phyloP scores from a whole-genome alignment of 1,140 invertebrate genomes.

The Eumeta japonica region DNA sequence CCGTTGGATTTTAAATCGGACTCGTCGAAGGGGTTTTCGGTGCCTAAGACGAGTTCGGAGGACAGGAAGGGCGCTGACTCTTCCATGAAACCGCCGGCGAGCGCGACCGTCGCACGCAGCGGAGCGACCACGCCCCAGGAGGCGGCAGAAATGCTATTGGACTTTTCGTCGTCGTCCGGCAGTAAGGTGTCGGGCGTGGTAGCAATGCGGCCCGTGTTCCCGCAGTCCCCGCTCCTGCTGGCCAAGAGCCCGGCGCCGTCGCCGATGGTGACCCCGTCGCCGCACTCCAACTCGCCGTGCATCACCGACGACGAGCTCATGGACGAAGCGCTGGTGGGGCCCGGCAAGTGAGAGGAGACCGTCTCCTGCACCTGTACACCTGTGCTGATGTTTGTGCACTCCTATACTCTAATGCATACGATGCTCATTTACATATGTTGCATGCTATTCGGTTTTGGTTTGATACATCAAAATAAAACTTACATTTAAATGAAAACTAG shows the following conservation, averaged over 20 bases:
- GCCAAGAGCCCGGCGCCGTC: constrained; percentile 76
- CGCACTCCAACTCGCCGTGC: constrained; percentile 75
- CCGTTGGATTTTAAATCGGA: constrained; percentile 49
- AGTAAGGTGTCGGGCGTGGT: constrained; percentile 54
- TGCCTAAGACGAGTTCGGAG: constrained; percentile 38
- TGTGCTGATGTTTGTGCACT: no score
- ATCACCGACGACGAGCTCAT: constrained; percentile 87
- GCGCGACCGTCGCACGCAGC: constrained; percentile 35
- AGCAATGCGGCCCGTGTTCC: constrained; percentile 57
- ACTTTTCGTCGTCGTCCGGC: constrained; percentile 62
- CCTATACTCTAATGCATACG: no score
- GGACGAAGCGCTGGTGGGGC: constrained; percentile 80
- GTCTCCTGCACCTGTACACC: no score
- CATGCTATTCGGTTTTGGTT: no score
- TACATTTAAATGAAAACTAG: no score
- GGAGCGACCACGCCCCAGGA: constrained; percentile 59
- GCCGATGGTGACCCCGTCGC: constrained; percentile 67
- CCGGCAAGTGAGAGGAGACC: constrained; percentile 52
- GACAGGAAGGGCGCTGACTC: constrained; percentile 45
- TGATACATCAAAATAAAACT: no score
- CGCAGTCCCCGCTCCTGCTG: constrained; percentile 71
- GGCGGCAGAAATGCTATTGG: constrained; percentile 63
- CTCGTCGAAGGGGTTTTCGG: constrained; percentile 43
- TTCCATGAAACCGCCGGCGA: constrained; percentile 48
- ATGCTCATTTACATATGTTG: no score